phyloP scores from a whole-genome alignment of 1,140 invertebrate species.

The Calycopis cecrops region DNA sequence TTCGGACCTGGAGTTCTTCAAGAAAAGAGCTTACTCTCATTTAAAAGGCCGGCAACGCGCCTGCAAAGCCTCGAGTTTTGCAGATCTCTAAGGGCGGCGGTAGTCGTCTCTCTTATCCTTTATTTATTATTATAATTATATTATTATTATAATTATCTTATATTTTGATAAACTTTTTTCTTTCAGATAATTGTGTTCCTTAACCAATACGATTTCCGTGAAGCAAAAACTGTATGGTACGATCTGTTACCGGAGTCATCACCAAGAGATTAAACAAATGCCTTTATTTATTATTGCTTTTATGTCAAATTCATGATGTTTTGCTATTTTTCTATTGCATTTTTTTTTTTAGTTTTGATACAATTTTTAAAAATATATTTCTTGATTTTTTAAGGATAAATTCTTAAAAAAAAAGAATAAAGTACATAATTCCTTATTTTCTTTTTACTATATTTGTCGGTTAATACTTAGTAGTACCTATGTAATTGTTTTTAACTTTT shows the following conservation, averaged over 20 bases:
- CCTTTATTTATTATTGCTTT: not conserved
- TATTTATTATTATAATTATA: too few relatives aligned
- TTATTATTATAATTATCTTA: too few relatives aligned
- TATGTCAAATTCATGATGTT: not conserved
- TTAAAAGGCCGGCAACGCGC: too few relatives aligned
- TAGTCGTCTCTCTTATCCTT: too few relatives aligned
- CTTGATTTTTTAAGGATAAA: not conserved
- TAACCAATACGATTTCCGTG: conserved; percentile 78
- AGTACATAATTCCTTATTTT: too few relatives aligned
- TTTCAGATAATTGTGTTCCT: conserved; percentile 80
- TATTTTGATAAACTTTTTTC: conserved; percentile 19
- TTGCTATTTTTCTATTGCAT: conserved; percentile 1
- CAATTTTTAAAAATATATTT: not conserved
- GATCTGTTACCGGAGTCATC: conserved; percentile 79
- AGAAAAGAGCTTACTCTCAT: too few relatives aligned
- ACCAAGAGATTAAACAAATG: conserved; percentile 44
- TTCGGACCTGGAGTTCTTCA: too few relatives aligned
- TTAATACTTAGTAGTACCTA: too few relatives aligned
- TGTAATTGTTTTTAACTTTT: too few relatives aligned
- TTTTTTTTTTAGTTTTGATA: not conserved
- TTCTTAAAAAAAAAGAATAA: too few relatives aligned
- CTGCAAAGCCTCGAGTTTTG: too few relatives aligned
- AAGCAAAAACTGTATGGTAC: conserved; percentile 82
- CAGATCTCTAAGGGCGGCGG: too few relatives aligned
- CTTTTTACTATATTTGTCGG: not conserved